Conservation (phyloP, 2,113 vertebrate genomes). For the Octodon degus region DNA sequence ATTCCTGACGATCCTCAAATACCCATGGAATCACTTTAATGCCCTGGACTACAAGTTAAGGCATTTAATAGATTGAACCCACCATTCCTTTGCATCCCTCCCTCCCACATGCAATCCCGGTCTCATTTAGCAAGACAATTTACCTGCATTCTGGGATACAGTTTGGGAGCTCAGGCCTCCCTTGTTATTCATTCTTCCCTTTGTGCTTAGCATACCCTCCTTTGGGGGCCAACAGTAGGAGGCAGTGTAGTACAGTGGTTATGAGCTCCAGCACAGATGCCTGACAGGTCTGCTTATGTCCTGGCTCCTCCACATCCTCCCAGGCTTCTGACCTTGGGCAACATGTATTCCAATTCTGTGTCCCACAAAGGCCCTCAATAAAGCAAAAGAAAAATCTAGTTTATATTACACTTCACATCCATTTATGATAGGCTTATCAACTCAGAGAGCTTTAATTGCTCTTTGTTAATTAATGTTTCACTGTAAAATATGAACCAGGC, state of each 20-base stretch:
- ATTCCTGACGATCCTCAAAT: not conserved
- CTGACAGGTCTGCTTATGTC: not conserved
- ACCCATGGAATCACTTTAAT: not conserved
- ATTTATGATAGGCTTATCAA: not conserved
- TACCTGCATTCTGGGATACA: not conserved
- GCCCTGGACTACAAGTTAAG: not conserved
- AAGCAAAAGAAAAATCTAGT: conserved; percentile 15
- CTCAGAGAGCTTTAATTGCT: not conserved
- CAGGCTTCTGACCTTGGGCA: not conserved
- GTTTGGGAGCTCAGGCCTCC: not conserved
- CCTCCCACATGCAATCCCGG: not conserved
- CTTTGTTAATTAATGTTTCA: conserved; percentile 49
- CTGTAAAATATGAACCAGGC: conserved; percentile 26
- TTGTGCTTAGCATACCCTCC: not conserved
- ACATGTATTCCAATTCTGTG: not conserved
- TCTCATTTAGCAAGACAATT: not conserved
- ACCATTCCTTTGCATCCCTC: not conserved
- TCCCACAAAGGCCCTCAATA: not conserved
- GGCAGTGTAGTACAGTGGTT: not conserved
- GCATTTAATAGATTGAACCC: not conserved
- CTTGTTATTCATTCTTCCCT: not conserved
- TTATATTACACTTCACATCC: not conserved
- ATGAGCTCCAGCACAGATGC: not conserved
- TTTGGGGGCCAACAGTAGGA: not conserved
- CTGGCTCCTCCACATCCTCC: not conserved